Evolutionary conservation across 2,113 vertebrate species (phyloP), one percentile per base, ranked within the genome.

Genomic region (Vombatus ursinus): DNA sequence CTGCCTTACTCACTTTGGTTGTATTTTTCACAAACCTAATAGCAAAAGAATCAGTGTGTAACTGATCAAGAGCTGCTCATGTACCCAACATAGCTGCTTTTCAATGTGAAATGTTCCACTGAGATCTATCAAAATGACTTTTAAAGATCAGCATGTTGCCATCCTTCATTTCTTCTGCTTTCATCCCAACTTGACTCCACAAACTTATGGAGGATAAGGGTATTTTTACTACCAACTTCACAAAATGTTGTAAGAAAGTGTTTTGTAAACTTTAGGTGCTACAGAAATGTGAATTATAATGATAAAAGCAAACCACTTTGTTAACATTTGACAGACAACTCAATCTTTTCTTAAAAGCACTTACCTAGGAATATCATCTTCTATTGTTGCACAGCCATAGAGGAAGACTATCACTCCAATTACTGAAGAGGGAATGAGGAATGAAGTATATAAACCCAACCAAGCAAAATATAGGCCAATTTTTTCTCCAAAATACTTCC

Each of bases 401-500:
- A 99, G 98, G 98, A 99, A 99, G 89, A 99, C 99, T 14, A 99
- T 99, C 97, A 99, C 99, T 90, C 99, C 99, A 11, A 99, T 99
- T 37, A 99, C 52, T 89, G 99, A 99, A 49, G 99, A 99, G 0
- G 99, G 99, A 95, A 99, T 99, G 51, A 99, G 99, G 95, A 99
- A 99, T 96, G 99, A 99, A 2, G 99, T 99, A 96, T 99, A 99
- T 89, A 99, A 99, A 3, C 99, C 99, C 84, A 99, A 98, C 99
- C 99, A 99, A 0, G 99, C 99, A 97, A 99, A 99, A 98, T 99
- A 99, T 90, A 99, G 98, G 95, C 99, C 99, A 28, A 99, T 99
- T 98, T 99, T 99, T 98, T 99, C 99, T 97, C 99, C 99, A 98
- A 99, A 99, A 98, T 99, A 99, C 96, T 99, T 99, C 97, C 99